Evolutionary conservation across 2,888 invertebrate species (phyloP).

Genomic region (Agonopterix arenella): DNA sequence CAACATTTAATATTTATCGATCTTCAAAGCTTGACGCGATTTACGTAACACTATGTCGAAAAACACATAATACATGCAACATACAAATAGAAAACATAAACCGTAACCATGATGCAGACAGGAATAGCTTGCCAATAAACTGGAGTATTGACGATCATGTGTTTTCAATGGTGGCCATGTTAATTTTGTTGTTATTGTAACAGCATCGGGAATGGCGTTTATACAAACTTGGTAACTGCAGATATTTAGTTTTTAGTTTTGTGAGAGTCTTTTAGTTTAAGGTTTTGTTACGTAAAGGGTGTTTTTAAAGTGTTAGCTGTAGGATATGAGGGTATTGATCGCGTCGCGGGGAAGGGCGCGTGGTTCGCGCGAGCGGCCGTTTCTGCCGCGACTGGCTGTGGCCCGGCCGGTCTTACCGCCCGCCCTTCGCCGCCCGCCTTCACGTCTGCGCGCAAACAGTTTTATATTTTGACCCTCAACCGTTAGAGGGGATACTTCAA

Average conservation of each 20-base stretch:
- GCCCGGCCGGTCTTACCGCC: slow-evolving; percentile 18
- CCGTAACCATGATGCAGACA: slow-evolving; percentile 16
- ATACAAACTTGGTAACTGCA: not conserved
- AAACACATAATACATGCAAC: slow-evolving; percentile 5
- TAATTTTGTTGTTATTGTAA: slow-evolving; percentile 36
- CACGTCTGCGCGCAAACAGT: slow-evolving; percentile 47
- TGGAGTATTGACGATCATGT: slow-evolving; percentile 48
- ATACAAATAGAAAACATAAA: not conserved
- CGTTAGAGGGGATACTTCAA: slow-evolving; percentile 34
- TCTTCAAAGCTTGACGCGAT: slow-evolving; percentile 32
- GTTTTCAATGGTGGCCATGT: slow-evolving; percentile 51
- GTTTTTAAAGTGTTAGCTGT: slow-evolving; percentile 17
- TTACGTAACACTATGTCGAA: slow-evolving; percentile 49
- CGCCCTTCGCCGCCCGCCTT: slow-evolving; percentile 29
- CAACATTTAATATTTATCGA: slow-evolving; percentile 50
- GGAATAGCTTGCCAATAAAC: slow-evolving; percentile 16
- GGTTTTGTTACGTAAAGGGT: slow-evolving; percentile 16
- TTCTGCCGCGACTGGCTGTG: slow-evolving; percentile 65
- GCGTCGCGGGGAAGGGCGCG: slow-evolving; percentile 40
- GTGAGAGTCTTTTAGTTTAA: slow-evolving; percentile 5
- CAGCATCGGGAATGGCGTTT: slow-evolving; percentile 34
- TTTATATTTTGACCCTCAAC: slow-evolving; percentile 49
- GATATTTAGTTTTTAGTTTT: slow-evolving; percentile 1
- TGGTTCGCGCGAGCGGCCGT: slow-evolving; percentile 64
- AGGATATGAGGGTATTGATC: slow-evolving; percentile 47